Evolutionary conservation across 2,888 invertebrate species (phyloP).

Genomic region (Meghimatium bilineatum): DNA sequence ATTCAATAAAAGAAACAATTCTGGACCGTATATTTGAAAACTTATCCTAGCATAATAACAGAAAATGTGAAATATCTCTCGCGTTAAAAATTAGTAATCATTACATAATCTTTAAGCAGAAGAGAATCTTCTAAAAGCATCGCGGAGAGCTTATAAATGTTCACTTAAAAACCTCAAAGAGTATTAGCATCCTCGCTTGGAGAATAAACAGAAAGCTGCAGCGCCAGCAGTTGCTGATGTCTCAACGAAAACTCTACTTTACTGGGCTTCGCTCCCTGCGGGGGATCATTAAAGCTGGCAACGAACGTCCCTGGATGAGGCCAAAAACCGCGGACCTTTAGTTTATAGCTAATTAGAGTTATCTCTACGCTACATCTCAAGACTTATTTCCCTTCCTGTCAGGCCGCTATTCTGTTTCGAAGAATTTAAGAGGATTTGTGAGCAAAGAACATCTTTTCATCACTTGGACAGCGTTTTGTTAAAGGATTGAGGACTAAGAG

Average conservation of each 20-base stretch:
- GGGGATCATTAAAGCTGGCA: constrained; percentile 37
- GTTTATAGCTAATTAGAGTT: constrained; percentile 48
- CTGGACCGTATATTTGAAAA: not conserved
- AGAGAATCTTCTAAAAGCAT: not conserved
- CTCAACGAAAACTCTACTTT: constrained; percentile 30
- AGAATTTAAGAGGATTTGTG: constrained; percentile 35
- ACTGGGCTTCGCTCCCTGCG: constrained; percentile 28
- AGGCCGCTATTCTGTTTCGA: constrained; percentile 25
- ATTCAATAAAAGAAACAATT: not conserved
- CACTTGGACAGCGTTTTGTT: constrained; percentile 27
- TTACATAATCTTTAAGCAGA: constrained; percentile 8
- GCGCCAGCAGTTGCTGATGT: constrained; percentile 13
- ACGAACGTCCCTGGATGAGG: constrained; percentile 21
- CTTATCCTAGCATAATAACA: not conserved
- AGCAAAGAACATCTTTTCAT: constrained; percentile 18
- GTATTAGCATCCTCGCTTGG: constrained; percentile 25
- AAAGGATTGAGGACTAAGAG: constrained; percentile 14
- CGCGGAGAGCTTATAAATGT: constrained; percentile 36
- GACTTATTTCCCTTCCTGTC: constrained; percentile 36
- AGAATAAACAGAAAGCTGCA: constrained; percentile 15
- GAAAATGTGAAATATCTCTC: not conserved
- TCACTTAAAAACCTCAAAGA: constrained; percentile 36
- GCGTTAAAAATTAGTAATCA: not conserved
- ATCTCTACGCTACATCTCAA: constrained; percentile 41
- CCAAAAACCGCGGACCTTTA: constrained; percentile 33